Conservation (phyloP, 2,888 invertebrate species). For the Drosophila trichaetosa region DNA sequence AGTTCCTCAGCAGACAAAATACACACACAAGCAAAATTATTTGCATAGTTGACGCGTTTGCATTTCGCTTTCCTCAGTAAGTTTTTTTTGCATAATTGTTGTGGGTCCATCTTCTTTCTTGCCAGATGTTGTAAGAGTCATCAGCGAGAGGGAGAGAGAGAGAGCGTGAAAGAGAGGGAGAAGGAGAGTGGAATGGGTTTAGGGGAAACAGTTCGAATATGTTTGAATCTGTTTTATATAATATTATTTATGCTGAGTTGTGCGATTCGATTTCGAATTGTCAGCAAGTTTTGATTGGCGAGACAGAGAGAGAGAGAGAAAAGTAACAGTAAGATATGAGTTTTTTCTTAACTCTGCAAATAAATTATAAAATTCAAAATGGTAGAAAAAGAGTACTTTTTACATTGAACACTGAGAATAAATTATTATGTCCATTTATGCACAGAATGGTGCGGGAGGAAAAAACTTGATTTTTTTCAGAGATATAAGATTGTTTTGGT, state of each 20-base stretch:
- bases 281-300: not conserved
- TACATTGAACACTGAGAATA: not conserved
- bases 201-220: not conserved
- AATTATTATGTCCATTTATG: not conserved
- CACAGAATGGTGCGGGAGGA: too few species aligned
- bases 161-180: not conserved
- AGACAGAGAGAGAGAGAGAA: not conserved
- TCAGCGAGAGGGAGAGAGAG: not conserved
- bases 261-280: not conserved
- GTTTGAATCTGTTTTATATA: constrained; percentile 39
- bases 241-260: constrained; percentile 21
- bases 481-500: not conserved
- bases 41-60: constrained; percentile 68
- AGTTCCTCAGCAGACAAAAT: not conserved
- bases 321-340: not conserved
- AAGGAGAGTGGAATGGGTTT: not conserved
- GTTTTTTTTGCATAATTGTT: constrained; percentile 64
- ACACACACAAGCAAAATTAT: constrained; percentile 24
- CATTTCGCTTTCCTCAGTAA: constrained; percentile 70
- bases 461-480: not conserved
- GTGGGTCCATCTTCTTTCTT: constrained; percentile 57
- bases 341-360: not conserved
- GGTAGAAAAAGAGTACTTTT: not conserved
- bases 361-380: not conserved
- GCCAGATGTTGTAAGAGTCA: constrained; percentile 54